Base-by-base conservation (phyloP, 1,140 invertebrate genomes). In the Lucilia cuprina region DNA sequence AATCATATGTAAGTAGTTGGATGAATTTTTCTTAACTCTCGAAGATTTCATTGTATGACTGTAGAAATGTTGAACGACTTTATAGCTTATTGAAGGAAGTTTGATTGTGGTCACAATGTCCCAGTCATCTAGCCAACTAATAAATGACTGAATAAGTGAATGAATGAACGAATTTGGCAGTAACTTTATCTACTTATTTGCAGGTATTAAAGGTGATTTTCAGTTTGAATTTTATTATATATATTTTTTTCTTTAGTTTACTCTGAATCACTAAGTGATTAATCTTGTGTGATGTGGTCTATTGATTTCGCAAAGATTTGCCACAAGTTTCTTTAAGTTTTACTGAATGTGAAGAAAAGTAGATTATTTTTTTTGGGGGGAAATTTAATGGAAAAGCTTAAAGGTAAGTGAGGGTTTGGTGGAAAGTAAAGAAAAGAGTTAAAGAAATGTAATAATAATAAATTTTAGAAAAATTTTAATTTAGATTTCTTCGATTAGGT, bases 251-350 rank as follows among this genome's bases (percentile, higher is more conserved):
- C 41, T n/a, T n/a, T n/a, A n/a, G n/a, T n/a, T n/a, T n/a, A n/a
- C 35, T 30, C 34, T 70, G 65, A 47, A 84, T 84, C 82, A 78
- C 84, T 50, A 82, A 82, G 80, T 84, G 77, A 84, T 84, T 84
- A 84, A 84, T 84, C 84, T 78, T 84, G 77, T 84, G 82, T 60
- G 84, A 82, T 84, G 84, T 80, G 84, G 84, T 82, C 84, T 34
- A 84, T 84, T 84, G 84, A 82, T 74, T 84, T 50, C 55, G 21
- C 19, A 21, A 78, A 78, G 75, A 78, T 35, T 78, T 78, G 25
- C 19, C 19, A 25, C 2, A 55, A 55, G 50, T 55, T 55, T 55
- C 50, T 55, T 55, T 77, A 41, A 41, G 41, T 41, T 41, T 41
- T 10, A 3, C 5, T 10, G 0, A 8, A 41, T 41, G 41, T 41